phyloP scores from a whole-genome alignment of 2,797 vertebrate species.

The Pygocentrus nattereri region DNA sequence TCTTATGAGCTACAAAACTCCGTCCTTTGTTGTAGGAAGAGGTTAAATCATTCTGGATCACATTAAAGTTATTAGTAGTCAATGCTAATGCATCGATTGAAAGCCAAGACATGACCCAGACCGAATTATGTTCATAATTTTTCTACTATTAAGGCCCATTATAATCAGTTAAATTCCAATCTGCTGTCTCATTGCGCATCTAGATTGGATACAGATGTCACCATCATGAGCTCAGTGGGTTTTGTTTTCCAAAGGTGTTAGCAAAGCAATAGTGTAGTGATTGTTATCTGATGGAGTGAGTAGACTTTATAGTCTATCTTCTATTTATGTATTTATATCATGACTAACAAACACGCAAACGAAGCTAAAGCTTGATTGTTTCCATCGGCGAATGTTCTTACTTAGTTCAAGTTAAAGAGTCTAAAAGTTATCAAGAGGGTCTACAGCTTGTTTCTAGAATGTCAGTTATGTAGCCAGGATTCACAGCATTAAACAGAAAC shows the following conservation, averaged over 20 bases:
- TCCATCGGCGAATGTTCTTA: too few species aligned
- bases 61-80: neutral
- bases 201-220: neutral
- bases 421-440: too few species aligned
- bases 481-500: too few species aligned
- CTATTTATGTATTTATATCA: too few species aligned
- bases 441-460: too few species aligned
- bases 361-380: too few species aligned
- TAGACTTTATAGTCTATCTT: too few species aligned
- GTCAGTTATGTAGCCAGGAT: too few species aligned
- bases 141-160: neutral
- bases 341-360: too few species aligned
- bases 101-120: neutral
- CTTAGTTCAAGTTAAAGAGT: too few species aligned
- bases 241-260: neutral
- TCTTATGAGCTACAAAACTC: neutral
- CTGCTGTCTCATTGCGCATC: neutral
- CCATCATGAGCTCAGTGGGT: neutral
- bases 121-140: neutral
- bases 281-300: neutral
- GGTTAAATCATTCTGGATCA: neutral
- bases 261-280: neutral
- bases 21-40: neutral
- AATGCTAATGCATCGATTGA: neutral
- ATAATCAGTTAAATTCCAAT: neutral